Base-by-base conservation (phyloP, 2,113 vertebrate genomes). In the Drymodes brunneopygia region DNA sequence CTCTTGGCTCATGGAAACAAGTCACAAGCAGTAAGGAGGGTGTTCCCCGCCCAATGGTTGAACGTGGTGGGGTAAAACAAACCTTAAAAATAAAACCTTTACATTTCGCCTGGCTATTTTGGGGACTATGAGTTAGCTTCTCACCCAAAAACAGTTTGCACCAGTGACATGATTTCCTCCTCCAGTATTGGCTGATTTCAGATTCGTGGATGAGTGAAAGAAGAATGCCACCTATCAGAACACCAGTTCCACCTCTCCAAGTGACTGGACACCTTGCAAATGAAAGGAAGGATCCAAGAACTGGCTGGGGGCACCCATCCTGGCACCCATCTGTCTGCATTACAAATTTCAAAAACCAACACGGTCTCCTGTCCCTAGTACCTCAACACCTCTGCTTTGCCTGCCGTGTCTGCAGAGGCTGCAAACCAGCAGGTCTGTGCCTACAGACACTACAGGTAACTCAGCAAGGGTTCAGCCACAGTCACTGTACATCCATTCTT, bases 51-150 rank as follows among this genome's bases (percentile, higher is more conserved):
- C 64, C 67, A 70, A 35, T 8, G 45, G 56, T 8, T 66, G 45
- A 91, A 89, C 29, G 9, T 6, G 29, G 31, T 35, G 29, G 64
- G 40, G 60, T 81, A 75, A 91, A 84, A 78, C 42, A 77, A 93
- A 84, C 56, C 42, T 75, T 62, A 62, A 73, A 87, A 92, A 31
- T 27, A 88, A 94, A 58, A 50, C 11, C 61, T 82, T 17, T 24
- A 24, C 23, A 38, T 51, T 90, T 90, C 61, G 28, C 27, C 40
- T 38, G 27, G 23, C 23, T 89, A 56, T 75, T 86, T 45, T 25
- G 51, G 24, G 40, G 24, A 58, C 35, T 48, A 14, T 3, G 36
- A 65, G 21, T 47, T 24, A 7, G 60, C 33, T 88, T 77, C 81
- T 80, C 78, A 91, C 15, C 15, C 48, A 56, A 74, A 75, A 38